Conservation (phyloP, 2,113 vertebrate species). For the Pampusana beccarii region DNA sequence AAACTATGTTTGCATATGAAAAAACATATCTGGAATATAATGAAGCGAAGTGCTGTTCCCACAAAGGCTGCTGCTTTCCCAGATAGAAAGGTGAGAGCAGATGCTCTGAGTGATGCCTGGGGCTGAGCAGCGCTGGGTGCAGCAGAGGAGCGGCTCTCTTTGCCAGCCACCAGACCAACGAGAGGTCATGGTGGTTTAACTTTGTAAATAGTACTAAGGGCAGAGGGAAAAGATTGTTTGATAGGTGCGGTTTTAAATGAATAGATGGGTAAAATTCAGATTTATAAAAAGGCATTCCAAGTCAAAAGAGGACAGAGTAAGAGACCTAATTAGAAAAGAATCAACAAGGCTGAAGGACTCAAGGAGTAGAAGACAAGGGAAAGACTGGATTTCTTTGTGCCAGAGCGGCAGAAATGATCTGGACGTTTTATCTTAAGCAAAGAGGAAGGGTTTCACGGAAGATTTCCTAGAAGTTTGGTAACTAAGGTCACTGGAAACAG, state of each 20-base stretch:
- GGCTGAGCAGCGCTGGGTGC: not conserved
- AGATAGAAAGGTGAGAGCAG: not conserved
- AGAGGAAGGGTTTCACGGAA: not conserved
- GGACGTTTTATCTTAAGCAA: not conserved
- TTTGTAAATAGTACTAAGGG: no score
- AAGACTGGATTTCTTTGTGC: not conserved
- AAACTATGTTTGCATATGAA: not conserved
- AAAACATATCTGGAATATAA: not conserved
- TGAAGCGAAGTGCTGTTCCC: not conserved
- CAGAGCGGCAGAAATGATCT: not conserved
- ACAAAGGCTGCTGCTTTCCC: not conserved
- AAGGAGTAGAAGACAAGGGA: not conserved
- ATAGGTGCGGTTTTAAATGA: not conserved
- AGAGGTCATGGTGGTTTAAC: not conserved
- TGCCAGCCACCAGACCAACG: not conserved
- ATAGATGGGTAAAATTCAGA: not conserved
- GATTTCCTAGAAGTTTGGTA: not conserved
- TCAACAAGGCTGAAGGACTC: not conserved
- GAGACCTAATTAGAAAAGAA: not conserved
- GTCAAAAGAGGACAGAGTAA: not conserved
- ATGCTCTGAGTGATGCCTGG: fast-evolving
- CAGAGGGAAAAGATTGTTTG: not conserved
- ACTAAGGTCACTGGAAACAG: not conserved
- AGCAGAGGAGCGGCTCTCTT: fast-evolving
- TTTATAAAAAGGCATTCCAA: not conserved